Evolutionary conservation across 2,113 vertebrate species (phyloP).

Genomic region (Pseudolaguvia tuberculata): DNA sequence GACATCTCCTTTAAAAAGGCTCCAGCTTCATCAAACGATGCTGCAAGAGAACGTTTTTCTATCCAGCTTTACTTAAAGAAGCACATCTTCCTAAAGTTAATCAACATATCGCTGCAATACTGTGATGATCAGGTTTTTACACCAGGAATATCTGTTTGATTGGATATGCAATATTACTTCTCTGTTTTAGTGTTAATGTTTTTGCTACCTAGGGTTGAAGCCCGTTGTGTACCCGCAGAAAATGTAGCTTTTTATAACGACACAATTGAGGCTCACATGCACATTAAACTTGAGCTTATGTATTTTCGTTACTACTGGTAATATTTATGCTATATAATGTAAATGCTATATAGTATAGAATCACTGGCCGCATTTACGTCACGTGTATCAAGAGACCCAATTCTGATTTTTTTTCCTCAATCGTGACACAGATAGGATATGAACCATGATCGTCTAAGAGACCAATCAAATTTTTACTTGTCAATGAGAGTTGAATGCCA

Average conservation of each 20-base stretch:
- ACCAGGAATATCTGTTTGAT: background rate
- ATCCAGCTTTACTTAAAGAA: background rate
- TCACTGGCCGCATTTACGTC: too few species aligned
- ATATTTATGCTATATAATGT: too few species aligned
- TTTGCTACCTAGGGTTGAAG: background rate
- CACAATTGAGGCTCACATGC: background rate
- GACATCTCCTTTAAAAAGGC: slow-evolving; percentile 3
- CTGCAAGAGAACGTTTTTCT: slow-evolving; percentile 1
- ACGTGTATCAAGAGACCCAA: too few species aligned
- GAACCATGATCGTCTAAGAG: too few species aligned
- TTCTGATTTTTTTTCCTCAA: too few species aligned
- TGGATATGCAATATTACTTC: slow-evolving; percentile 18
- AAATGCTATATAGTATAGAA: background rate
- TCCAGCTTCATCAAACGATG: background rate
- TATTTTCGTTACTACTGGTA: background rate
- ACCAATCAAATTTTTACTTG: too few species aligned
- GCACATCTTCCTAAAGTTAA: slow-evolving; percentile 22
- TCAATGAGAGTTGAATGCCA: too few species aligned
- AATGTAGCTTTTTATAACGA: slow-evolving; percentile 5
- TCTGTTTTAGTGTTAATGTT: background rate
- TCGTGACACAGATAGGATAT: too few species aligned
- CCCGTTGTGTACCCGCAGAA: background rate
- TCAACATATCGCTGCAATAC: slow-evolving; percentile 25
- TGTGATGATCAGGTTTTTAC: background rate
- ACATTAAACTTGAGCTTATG: background rate